Conservation (phyloP, 1,140 invertebrate species). For the Sarcophaga peregrina region DNA sequence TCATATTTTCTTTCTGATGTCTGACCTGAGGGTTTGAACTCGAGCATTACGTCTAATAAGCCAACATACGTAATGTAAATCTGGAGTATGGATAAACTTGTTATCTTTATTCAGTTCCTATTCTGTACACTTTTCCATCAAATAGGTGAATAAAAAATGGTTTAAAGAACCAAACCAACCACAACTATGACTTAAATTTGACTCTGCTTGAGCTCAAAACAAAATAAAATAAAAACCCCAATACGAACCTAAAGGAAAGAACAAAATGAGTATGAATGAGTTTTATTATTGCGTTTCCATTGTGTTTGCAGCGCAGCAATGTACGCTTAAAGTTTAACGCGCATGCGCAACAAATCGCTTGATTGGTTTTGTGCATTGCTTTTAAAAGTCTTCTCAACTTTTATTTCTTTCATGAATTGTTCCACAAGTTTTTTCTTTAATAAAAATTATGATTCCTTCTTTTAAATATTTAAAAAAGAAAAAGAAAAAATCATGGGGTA, state of each 20-base stretch:
- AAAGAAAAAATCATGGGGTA: not conserved
- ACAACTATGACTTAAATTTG: not conserved
- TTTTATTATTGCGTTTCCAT: not conserved
- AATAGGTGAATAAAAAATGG: too few relatives aligned
- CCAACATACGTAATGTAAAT: too few relatives aligned
- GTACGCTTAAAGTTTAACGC: slow-evolving; percentile 50
- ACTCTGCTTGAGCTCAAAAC: not conserved
- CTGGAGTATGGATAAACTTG: too few relatives aligned
- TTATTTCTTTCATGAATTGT: slow-evolving; percentile 30
- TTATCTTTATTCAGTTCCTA: too few relatives aligned
- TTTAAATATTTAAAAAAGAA: not conserved
- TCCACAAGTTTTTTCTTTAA: not conserved
- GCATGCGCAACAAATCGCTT: slow-evolving; percentile 65
- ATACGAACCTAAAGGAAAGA: not conserved
- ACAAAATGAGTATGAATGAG: too few relatives aligned
- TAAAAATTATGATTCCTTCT: not conserved
- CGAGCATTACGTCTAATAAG: too few relatives aligned
- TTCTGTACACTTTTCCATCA: too few relatives aligned
- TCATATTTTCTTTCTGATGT: too few relatives aligned
- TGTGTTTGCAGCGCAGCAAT: not conserved
- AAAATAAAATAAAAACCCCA: not conserved
- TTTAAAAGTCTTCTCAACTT: not conserved
- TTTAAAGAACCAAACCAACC: too few relatives aligned
- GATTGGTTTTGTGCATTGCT: slow-evolving; percentile 56
- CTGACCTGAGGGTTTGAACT: too few relatives aligned